Evolutionary conservation across 2,113 vertebrate genomes (phyloP).

Genomic region (Micronycteris hirsuta): DNA sequence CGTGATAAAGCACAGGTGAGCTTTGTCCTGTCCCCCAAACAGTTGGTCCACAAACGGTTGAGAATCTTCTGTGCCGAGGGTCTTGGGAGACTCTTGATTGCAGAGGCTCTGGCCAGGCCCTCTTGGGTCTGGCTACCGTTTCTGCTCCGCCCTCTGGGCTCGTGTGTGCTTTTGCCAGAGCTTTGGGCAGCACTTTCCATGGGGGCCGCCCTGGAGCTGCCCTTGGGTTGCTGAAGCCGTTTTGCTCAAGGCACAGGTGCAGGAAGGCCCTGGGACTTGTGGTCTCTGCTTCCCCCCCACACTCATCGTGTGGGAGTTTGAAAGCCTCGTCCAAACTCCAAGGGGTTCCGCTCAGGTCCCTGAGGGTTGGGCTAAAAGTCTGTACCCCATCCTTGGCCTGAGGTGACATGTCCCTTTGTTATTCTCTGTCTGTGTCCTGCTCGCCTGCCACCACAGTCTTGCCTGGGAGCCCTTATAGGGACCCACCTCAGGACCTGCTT

Average conservation of each 20-base stretch:
- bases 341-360: background rate
- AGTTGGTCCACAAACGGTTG: no score
- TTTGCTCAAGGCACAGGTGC: background rate
- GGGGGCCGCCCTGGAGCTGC: background rate
- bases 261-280: background rate
- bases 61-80: background rate
- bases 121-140: accelerated
- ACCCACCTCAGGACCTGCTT: no score
- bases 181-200: background rate
- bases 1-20: background rate
- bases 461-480: no score
- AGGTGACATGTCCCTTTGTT: no score
- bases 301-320: background rate
- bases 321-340: background rate
- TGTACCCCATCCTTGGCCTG: no score
- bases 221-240: background rate
- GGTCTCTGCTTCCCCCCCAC: background rate
- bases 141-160: background rate
- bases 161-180: background rate
- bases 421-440: no score
- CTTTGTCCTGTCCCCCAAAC: no score
- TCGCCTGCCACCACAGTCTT: no score
- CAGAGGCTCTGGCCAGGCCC: no score
- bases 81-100: background rate
- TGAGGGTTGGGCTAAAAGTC: no score